phyloP scores from a whole-genome alignment of 2,113 vertebrate species.

The Balaenoptera acutorostrata region DNA sequence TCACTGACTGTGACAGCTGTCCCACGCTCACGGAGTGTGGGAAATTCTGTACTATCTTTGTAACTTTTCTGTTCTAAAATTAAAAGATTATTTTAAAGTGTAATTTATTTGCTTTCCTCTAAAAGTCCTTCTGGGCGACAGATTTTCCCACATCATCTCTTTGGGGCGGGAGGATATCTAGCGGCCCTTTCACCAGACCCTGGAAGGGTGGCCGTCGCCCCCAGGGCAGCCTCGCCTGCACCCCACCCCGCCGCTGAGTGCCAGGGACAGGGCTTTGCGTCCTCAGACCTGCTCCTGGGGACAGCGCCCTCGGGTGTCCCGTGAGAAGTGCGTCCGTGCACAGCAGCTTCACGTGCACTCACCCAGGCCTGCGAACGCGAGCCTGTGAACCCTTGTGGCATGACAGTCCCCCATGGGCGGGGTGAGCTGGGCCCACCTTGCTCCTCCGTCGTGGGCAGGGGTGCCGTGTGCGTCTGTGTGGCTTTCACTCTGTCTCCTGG shows the following conservation, averaged over 20 bases:
- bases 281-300: background rate
- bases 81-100: background rate
- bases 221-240: fast-evolving
- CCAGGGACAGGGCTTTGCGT: background rate
- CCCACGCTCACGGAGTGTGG: fast-evolving
- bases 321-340: fast-evolving
- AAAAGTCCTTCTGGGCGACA: too few species aligned
- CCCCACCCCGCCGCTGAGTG: background rate
- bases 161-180: background rate
- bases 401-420: background rate
- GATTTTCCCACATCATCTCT: background rate
- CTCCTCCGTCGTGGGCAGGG: background rate
- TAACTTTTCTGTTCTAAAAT: background rate
- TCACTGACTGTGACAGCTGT: fast-evolving
- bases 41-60: fast-evolving
- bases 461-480: background rate
- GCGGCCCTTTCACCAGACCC: background rate
- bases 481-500: background rate
- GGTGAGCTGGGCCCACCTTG: too few species aligned
- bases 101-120: background rate
- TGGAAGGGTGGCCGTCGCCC: fast-evolving
- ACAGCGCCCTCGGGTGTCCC: background rate
- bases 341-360: fast-evolving
- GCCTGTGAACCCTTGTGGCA: fast-evolving
- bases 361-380: fast-evolving